Percentiles rank a stretch among this genome's conserved stretches.
phyloP scores from a whole-genome alignment of 2,888 invertebrate species.

The Notocelia uddmanniana region DNA sequence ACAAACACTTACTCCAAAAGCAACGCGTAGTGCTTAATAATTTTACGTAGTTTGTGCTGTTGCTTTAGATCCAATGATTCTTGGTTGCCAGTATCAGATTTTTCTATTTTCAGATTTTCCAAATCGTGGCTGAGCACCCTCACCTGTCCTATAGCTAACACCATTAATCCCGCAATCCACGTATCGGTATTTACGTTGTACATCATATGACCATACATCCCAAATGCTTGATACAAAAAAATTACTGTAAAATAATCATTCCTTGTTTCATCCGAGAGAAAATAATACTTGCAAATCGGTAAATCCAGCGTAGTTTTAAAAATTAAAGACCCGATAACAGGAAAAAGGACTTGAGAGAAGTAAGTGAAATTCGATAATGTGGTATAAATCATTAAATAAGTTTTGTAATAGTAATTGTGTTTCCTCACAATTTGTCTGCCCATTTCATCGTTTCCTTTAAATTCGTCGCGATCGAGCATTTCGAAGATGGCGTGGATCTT shows the following conservation, averaged over 20 bases:
- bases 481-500: constrained; percentile 62
- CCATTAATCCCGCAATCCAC: constrained; percentile 66
- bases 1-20: constrained; percentile 60
- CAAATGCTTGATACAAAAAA: constrained; percentile 68
- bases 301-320: constrained; percentile 59
- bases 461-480: constrained; percentile 64
- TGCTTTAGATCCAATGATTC: constrained; percentile 47
- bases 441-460: constrained; percentile 59
- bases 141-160: constrained; percentile 64
- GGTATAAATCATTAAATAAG: constrained; percentile 57
- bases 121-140: constrained; percentile 64
- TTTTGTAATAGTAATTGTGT: constrained; percentile 56
- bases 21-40: constrained; percentile 64
- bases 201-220: constrained; percentile 72
- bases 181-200: constrained; percentile 69
- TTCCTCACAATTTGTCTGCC: constrained; percentile 57
- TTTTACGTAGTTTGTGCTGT: constrained; percentile 53
- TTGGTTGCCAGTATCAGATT: constrained; percentile 47
- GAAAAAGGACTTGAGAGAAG: constrained; percentile 57
- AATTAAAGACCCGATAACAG: constrained; percentile 59
- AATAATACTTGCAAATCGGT: constrained; percentile 74
- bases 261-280: constrained; percentile 63
- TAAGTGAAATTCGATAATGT: constrained; percentile 59
- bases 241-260: constrained; percentile 60
- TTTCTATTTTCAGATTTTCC: constrained; percentile 55